Percentiles rank a stretch among this genome's conserved stretches.
phyloP scores from a whole-genome alignment of 2,113 vertebrate species.

The rat (Rattus norvegicus) region GRCr8 NC_086024.1:44834001-44834500 shows the following conservation, averaged over 20 bases:
- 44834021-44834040: not conserved
- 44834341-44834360: not conserved
- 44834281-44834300: not conserved
- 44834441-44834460: not conserved
- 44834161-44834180: not conserved
- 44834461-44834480: not conserved
- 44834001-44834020: not conserved
- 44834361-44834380: not conserved
- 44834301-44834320: no score
- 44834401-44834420: not conserved
- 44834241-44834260: not conserved
- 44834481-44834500: not conserved
- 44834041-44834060: not conserved
- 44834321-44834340: not conserved
- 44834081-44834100: not conserved
- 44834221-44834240: no score
- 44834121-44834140: not conserved
- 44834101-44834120: no score
- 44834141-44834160: not conserved
- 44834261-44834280: not conserved
- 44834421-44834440: not conserved
- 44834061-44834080: not conserved
- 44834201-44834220: not conserved
- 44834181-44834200: not conserved
- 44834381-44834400: not conserved